Evolutionary conservation across 2,888 invertebrate species (phyloP), one percentile per base, ranked within the genome.

Genomic region (Ariolimax columbianus): DNA sequence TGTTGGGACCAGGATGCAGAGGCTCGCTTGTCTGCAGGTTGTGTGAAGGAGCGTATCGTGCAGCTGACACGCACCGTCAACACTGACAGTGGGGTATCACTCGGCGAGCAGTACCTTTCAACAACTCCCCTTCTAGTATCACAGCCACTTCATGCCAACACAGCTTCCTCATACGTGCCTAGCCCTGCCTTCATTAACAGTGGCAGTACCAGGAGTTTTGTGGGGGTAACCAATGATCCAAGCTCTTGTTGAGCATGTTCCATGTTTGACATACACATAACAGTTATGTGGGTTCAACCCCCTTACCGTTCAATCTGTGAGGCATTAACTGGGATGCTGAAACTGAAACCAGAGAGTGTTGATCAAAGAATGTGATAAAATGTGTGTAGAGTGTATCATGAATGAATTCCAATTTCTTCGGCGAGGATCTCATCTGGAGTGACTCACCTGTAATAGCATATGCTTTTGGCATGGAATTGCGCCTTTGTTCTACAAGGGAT

Each of bases 1-100:
- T 94, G 93, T 88, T 94, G 94, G 94, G 94, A 94, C 90, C 92
- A 93, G 55, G 94, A 94, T 85, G 92, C 94, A 3, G 94, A 94
- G 82, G 94, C 94, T 0, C 90, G 94, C 9, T 89, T 94, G 40
- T 93, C 93, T 0, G 93, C 93, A 14, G 92, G 92, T 78, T 93
- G 93, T 89, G 93, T 94, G 55, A 89, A 92, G 82, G 93, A 93
- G 84, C 90, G 93, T 33, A 87, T 94, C 26, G 86, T 87, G 43
- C 89, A 91, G 77, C 88, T 93, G 73, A 82, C 89, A 68, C 88
- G 91, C 80, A 91, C 89, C 36, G 82, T 90, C 82, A 91, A 90
- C 89, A 85, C 88, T 72, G 78, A 73, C 38, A 75, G 77, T 33
- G 23, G 40, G 36, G 55, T 43, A 36, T 26, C 17, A 33, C 38